Evolutionary conservation across 2,888 invertebrate genomes (phyloP).

Genomic region (Zaprionus obscuricornis): DNA sequence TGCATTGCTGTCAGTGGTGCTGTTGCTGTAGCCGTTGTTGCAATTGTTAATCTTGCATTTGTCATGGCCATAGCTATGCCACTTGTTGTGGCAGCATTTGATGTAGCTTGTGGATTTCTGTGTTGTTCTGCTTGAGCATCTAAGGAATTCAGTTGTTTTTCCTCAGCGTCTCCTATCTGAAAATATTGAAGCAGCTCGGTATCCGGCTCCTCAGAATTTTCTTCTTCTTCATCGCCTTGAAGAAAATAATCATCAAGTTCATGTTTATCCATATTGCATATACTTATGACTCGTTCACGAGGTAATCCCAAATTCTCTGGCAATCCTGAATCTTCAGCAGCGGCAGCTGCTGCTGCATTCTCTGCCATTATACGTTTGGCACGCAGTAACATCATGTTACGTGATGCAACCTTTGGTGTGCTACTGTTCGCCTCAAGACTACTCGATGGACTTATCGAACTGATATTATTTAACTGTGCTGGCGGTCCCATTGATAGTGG

Average conservation of each 20-base stretch:
- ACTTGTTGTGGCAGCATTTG: slow-evolving; percentile 38
- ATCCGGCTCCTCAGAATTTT: slow-evolving; percentile 91
- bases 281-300: slow-evolving; percentile 89
- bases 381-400: slow-evolving; percentile 84
- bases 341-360: slow-evolving; percentile 62
- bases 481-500: slow-evolving; percentile 83
- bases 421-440: slow-evolving; percentile 44
- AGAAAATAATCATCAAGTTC: slow-evolving; percentile 91
- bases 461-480: slow-evolving; percentile 63
- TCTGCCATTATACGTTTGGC: slow-evolving; percentile 81
- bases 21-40: slow-evolving; percentile 1
- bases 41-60: slow-evolving; percentile 13
- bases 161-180: slow-evolving; percentile 84
- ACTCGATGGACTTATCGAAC: slow-evolving; percentile 74
- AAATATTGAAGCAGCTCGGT: slow-evolving; percentile 94
- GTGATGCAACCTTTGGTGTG: slow-evolving; percentile 84
- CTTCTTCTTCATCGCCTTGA: slow-evolving; percentile 84
- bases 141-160: slow-evolving; percentile 82
- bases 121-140: slow-evolving; percentile 78
- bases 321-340: slow-evolving; percentile 66
- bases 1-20: slow-evolving; percentile 12
- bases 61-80: slow-evolving; percentile 23
- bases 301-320: slow-evolving; percentile 85
- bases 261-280: slow-evolving; percentile 91
- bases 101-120: slow-evolving; percentile 76